A percentile compares a stretch with the other conserved stretches of the same genome.
These are phyloP conservation scores for Bombyx huttoni DNA, from an alignment of 2,888 invertebrate species.

Conservation along the genomic window DNA sequence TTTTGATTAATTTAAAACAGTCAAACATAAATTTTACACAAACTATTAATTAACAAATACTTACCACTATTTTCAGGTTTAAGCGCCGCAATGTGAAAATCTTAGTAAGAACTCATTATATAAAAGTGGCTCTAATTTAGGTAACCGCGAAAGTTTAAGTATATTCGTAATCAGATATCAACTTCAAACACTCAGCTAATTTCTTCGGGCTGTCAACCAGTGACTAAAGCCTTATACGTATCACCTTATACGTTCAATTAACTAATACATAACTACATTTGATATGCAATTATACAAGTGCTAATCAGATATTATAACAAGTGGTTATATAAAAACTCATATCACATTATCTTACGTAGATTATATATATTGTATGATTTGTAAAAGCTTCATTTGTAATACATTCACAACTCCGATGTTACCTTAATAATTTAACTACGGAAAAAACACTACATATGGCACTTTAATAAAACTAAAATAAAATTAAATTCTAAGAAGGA, in stretches of 20 bases:
- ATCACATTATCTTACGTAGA: slow-evolving; percentile 71
- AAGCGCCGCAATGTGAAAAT: no score
- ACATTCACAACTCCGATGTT: slow-evolving; percentile 66
- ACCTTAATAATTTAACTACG: slow-evolving; percentile 40
- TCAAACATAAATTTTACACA: no score
- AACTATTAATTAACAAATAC: no score
- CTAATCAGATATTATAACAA: slow-evolving; percentile 60
- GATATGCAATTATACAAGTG: slow-evolving; percentile 67
- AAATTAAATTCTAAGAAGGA: slow-evolving; percentile 12
- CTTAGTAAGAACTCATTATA: no score
- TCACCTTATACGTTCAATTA: slow-evolving; percentile 12
- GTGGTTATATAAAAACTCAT: slow-evolving; percentile 58
- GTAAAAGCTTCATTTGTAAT: slow-evolving; percentile 57
- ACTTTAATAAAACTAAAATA: slow-evolving; percentile 45
- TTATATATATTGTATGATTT: slow-evolving; percentile 35
- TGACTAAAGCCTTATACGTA: background rate
- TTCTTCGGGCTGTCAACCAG: background rate
- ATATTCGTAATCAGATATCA: no score
- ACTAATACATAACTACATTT: slow-evolving; percentile 44
- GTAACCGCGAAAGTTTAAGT: no score
- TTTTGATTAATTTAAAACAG: no score
- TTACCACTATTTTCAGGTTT: no score
- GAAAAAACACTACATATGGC: slow-evolving; percentile 42
- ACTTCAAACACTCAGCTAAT: no score
- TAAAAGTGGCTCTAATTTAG: no score